These are phyloP conservation scores for Euzetes globulus DNA, from an alignment of 2,888 invertebrate genomes.

Conservation along the genomic window DNA sequence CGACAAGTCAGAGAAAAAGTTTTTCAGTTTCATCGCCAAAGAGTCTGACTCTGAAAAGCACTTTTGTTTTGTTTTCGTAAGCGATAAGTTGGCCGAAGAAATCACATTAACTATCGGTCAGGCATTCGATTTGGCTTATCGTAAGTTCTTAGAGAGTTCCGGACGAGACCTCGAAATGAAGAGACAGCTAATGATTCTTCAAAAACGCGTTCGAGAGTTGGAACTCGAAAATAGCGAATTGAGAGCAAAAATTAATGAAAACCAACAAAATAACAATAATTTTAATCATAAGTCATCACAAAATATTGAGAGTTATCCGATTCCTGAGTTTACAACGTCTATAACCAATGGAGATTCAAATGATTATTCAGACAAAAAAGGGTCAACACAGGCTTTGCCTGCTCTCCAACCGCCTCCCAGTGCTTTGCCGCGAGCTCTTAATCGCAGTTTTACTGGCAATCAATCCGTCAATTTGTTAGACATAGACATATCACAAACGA, in stretches of 20 bases:
- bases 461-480: conserved; percentile 35
- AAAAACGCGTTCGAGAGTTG: conserved; percentile 76
- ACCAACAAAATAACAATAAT: conserved; percentile 20
- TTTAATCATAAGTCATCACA: not conserved
- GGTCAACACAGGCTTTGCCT: not conserved
- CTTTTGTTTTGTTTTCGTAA: conserved; percentile 93
- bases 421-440: conserved; percentile 15
- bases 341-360: not conserved
- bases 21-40: conserved; percentile 91
- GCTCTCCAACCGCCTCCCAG: conserved; percentile 34
- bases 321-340: not conserved
- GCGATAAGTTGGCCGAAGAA: conserved; percentile 93
- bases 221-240: conserved; percentile 51
- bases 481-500: conserved; percentile 37
- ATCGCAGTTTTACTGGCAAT: conserved; percentile 29
- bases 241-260: conserved; percentile 19
- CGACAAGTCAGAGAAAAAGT: conserved; percentile 94
- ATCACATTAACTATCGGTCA: conserved; percentile 96
- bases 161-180: conserved; percentile 79
- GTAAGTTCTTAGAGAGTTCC: conserved; percentile 79
- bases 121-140: conserved; percentile 95
- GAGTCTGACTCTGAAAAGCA: conserved; percentile 69
- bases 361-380: not conserved
- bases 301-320: not conserved
- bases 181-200: conserved; percentile 65